These are phyloP conservation scores for Drosophila tsacasi DNA, from an alignment of 1,140 invertebrate genomes.

Conservation along the genomic window DNA sequence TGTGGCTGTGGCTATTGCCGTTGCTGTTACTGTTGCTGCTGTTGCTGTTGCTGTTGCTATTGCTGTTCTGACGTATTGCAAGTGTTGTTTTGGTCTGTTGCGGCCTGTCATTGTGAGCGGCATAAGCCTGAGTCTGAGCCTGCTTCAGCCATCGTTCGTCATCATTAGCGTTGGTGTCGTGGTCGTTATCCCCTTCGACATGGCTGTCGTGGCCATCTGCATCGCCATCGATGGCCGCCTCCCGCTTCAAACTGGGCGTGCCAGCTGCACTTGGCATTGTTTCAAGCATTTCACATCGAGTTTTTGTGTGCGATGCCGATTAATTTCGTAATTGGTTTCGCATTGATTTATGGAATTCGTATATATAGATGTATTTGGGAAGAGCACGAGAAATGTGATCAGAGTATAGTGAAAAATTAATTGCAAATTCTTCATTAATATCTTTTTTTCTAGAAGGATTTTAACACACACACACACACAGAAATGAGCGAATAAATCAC, in stretches of 20 bases:
- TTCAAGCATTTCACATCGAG: slow-evolving; percentile 21
- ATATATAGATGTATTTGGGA: background rate
- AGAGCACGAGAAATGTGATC: slow-evolving; percentile 49
- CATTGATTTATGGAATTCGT: slow-evolving; percentile 42
- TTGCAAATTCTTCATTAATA: slow-evolving; percentile 45
- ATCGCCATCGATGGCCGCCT: slow-evolving; percentile 57
- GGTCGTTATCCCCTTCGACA: slow-evolving; percentile 35
- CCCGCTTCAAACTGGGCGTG: slow-evolving; percentile 47
- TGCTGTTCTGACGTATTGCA: slow-evolving; percentile 36
- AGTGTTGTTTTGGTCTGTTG: slow-evolving; percentile 52
- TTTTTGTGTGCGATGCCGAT: slow-evolving; percentile 44
- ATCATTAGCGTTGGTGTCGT: slow-evolving; percentile 32
- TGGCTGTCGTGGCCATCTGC: slow-evolving; percentile 43
- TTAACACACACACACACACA: slow-evolving; percentile 25
- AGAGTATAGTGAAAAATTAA: slow-evolving; percentile 48
- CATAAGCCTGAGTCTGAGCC: slow-evolving; percentile 37
- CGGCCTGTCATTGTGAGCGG: slow-evolving; percentile 49
- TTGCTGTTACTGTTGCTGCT: slow-evolving; percentile 23
- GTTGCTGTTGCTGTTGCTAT: slow-evolving; percentile 20
- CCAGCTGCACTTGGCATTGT: slow-evolving; percentile 45
- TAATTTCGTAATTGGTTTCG: slow-evolving; percentile 70
- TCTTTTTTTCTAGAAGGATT: slow-evolving; percentile 27
- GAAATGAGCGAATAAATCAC: slow-evolving; percentile 48
- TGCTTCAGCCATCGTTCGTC: slow-evolving; percentile 63
- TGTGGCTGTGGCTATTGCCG: slow-evolving; percentile 20